Evolutionary conservation across 2,113 vertebrate genomes (phyloP), one percentile per base, ranked within the genome.

Genomic region (Triplophysa tibetana): DNA sequence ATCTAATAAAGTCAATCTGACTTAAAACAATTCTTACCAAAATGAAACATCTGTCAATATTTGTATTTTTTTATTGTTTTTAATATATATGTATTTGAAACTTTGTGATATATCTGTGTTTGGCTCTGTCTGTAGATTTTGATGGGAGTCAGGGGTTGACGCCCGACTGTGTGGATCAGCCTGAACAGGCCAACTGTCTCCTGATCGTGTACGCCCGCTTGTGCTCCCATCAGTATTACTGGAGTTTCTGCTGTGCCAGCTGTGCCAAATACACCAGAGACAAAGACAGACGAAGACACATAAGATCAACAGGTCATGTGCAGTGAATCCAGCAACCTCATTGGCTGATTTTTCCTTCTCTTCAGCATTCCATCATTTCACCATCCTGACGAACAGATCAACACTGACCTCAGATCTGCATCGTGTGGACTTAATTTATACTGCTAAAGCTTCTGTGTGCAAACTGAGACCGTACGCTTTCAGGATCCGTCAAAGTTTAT

Each of bases 171-270:
- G 86, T 92, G 81, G 98, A 99, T 89, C 96, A 95, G 84, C 94
- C 95, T 0, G 95, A 99, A 16, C 91, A 98, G 0, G 97, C 97
- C 84, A 99, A 99, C 89, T 99, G 98, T 52, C 89, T 92, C 14
- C 89, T 99, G 86, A 96, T 99, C 23, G 88, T 99, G 54, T 93
- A 94, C 83, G 96, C 97, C 72, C 95, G 93, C 26, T 94, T 99
- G 41, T 99, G 98, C 86, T 77, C 88, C 63, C 96, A 95, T 1
- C 89, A 91, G 0, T 99, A 99, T 81, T 98, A 96, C 79, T 94
- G 94, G 86, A 95, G 95, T 80, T 99, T 99, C 93, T 99, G 97
- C 92, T 99, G 98, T 0, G 94, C 96, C 79, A 99, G 95, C 92
- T 99, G 98, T 0, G 85, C 94, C 78, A 90, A 86, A 10, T 85